These are phyloP conservation scores for Denticeps clupeoides DNA, from an alignment of 2,797 vertebrate genomes.

Conservation along the genomic window DNA sequence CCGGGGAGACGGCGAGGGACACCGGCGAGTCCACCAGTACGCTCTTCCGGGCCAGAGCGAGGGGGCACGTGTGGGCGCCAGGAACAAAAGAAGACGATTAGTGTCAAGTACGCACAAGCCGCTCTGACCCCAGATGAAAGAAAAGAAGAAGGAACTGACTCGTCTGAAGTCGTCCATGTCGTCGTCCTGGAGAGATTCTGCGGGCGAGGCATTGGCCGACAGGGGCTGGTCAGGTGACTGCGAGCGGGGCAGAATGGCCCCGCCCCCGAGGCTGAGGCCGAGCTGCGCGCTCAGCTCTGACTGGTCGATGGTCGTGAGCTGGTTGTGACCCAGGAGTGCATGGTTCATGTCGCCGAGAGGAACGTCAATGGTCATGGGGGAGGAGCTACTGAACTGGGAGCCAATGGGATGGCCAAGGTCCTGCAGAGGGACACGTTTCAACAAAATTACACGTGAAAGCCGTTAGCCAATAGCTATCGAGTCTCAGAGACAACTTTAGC, in stretches of 20 bases:
- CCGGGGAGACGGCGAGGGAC: conserved; percentile 47
- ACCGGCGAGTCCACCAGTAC: conserved; percentile 60
- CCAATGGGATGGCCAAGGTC: conserved; percentile 77
- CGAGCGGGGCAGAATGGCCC: conserved; percentile 57
- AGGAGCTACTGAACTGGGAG: conserved; percentile 77
- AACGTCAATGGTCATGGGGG: conserved; percentile 83
- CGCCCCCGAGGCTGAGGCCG: conserved; percentile 72
- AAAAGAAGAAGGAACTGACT: conserved; percentile 43
- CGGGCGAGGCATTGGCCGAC: conserved; percentile 70
- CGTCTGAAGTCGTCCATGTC: conserved; percentile 77
- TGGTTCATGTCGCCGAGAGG: conserved; percentile 75
- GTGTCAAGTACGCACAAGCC: not conserved
- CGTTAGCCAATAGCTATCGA: too few relatives aligned
- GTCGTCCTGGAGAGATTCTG: conserved; percentile 74
- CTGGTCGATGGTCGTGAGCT: conserved; percentile 85
- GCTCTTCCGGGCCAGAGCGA: conserved; percentile 42
- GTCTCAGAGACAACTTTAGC: too few relatives aligned
- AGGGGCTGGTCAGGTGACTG: conserved; percentile 71
- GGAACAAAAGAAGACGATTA: not conserved
- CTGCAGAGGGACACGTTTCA: conserved; percentile 35
- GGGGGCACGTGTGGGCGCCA: not conserved
- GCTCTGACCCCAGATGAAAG: not conserved
- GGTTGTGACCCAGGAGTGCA: conserved; percentile 67
- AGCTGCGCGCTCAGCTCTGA: conserved; percentile 82
- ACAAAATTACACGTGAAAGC: too few relatives aligned